These are phyloP conservation scores for Xylota sylvarum DNA, from an alignment of 2,888 invertebrate genomes.

Conservation along the genomic window DNA sequence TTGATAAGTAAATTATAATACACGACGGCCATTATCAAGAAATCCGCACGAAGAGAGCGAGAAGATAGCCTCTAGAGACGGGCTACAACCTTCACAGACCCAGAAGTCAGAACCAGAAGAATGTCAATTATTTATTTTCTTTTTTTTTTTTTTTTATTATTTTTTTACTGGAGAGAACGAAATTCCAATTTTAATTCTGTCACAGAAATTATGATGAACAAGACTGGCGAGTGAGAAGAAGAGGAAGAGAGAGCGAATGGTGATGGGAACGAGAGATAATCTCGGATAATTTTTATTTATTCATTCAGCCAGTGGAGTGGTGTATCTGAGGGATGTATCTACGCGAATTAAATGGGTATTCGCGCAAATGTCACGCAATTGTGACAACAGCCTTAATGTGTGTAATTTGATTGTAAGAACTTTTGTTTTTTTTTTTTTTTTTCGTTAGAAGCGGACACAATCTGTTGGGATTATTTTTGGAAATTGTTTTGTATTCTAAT, in stretches of 20 bases:
- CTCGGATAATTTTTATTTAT: conserved; percentile 65
- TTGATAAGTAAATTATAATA: conserved; percentile 45
- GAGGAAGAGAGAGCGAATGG: not conserved
- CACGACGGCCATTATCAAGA: conserved; percentile 30
- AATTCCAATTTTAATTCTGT: conserved; percentile 61
- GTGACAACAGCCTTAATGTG: conserved; percentile 52
- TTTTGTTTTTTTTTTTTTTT: not conserved
- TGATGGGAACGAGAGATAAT: conserved; percentile 50
- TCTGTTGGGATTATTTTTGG: conserved; percentile 24
- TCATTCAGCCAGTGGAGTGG: conserved; percentile 18
- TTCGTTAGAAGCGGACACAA: conserved; percentile 3
- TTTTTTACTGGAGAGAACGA: conserved; percentile 6
- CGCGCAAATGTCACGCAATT: conserved; percentile 58
- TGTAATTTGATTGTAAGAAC: conserved; percentile 43
- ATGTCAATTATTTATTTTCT: conserved; percentile 44
- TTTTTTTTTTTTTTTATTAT: not conserved
- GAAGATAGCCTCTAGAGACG: conserved; percentile 23
- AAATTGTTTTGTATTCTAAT: not conserved
- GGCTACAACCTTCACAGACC: conserved; percentile 25
- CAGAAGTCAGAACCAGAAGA: conserved; percentile 22
- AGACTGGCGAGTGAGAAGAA: not conserved
- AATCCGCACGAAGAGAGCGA: conserved; percentile 20
- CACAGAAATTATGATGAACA: conserved; percentile 43
- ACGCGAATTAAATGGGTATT: conserved; percentile 47
- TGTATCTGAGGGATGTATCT: conserved; percentile 43